Evolutionary conservation across 2,797 vertebrate species (phyloP).

Genomic region (Botia kubotai): DNA sequence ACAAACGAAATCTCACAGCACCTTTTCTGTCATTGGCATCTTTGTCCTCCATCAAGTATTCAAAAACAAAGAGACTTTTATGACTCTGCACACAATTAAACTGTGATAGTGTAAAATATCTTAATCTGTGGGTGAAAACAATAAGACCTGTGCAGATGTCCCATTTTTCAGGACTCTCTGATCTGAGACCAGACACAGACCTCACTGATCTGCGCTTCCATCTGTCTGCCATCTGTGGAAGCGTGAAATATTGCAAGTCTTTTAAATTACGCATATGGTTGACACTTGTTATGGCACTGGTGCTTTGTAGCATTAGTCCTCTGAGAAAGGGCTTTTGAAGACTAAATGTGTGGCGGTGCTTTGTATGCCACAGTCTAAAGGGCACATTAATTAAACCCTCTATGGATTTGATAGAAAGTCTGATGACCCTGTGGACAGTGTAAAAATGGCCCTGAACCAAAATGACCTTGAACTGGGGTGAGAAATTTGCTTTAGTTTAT

Average conservation of each 20-base stretch:
- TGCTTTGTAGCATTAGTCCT: background rate
- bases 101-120: slow-evolving; percentile 40
- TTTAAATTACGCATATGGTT: slow-evolving; percentile 48
- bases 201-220: slow-evolving; percentile 46
- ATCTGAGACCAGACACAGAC: slow-evolving; percentile 42
- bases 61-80: background rate
- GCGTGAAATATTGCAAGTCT: slow-evolving; percentile 46
- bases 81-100: slow-evolving; percentile 24
- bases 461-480: background rate
- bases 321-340: slow-evolving; percentile 19
- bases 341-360: background rate
- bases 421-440: slow-evolving; percentile 14
- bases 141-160: slow-evolving; percentile 26
- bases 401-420: slow-evolving; percentile 10
- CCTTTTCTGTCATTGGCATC: background rate
- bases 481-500: slow-evolving; percentile 7
- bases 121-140: slow-evolving; percentile 41
- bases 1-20: background rate
- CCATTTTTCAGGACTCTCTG: slow-evolving; percentile 11
- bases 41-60: background rate
- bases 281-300: slow-evolving; percentile 36
- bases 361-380: background rate
- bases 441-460: background rate
- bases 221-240: slow-evolving; percentile 58
- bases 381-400: background rate